Conservation (phyloP, 2,888 invertebrate species). For the Stictocephala bisonia region DNA sequence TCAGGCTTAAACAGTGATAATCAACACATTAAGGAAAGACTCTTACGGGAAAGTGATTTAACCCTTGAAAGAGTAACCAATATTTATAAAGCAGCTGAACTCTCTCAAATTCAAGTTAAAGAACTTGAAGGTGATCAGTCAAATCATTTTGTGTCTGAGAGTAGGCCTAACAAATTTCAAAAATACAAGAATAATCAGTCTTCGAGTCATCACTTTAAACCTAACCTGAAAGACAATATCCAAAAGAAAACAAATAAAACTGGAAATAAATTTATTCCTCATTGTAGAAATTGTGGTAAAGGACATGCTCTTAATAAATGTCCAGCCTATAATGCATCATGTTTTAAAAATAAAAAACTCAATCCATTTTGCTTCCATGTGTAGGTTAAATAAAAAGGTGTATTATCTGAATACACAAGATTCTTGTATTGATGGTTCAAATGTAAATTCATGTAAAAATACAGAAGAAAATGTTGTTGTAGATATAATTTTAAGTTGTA, state of each 20-base stretch:
- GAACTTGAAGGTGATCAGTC: not conserved
- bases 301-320: slow-evolving; percentile 25
- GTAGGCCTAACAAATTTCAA: slow-evolving; percentile 14
- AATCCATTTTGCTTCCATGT: slow-evolving; percentile 3
- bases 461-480: no score
- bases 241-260: no score
- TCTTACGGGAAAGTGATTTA: not conserved
- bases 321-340: not conserved
- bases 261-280: not conserved
- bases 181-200: no score
- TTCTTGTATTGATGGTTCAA: no score
- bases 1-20: no score
- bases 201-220: no score
- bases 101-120: not conserved
- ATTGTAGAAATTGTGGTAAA: slow-evolving; percentile 32
- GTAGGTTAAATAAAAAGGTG: not conserved
- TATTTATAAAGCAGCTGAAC: slow-evolving; percentile 1
- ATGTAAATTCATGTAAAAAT: no score
- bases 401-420: not conserved
- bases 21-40: no score
- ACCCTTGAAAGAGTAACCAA: not conserved
- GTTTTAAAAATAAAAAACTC: not conserved
- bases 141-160: not conserved
- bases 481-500: no score
- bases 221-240: no score